Percentiles rank a stretch among this genome's conserved stretches.
These are phyloP conservation scores for Myripristis jacobus DNA, from an alignment of 2,797 vertebrate species.

Conservation along the genomic window DNA sequence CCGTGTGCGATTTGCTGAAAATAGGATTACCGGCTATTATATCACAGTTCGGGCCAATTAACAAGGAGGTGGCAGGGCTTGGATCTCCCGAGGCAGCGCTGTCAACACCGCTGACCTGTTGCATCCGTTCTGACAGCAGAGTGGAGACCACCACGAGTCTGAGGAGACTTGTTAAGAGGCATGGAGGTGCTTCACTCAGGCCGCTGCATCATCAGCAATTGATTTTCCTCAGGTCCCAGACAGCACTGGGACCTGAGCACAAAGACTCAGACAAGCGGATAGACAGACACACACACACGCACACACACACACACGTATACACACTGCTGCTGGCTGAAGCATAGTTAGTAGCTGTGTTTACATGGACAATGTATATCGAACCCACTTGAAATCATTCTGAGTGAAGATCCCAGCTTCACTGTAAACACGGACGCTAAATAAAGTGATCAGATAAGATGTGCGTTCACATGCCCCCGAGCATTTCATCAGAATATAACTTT, in stretches of 20 bases:
- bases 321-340: background rate
- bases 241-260: slow-evolving; percentile 7
- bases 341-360: no score
- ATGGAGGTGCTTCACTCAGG: slow-evolving; percentile 28
- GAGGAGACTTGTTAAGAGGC: slow-evolving; percentile 66
- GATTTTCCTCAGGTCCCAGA: slow-evolving; percentile 35
- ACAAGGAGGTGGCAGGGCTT: slow-evolving; percentile 9
- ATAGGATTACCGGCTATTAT: slow-evolving; percentile 20
- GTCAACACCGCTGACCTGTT: slow-evolving; percentile 40
- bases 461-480: no score
- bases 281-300: slow-evolving; percentile 3
- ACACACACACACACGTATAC: background rate
- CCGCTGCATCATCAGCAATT: slow-evolving; percentile 45
- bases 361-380: no score
- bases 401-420: no score
- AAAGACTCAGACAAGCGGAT: slow-evolving; percentile 8
- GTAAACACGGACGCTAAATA: no score
- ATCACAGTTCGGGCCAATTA: slow-evolving; percentile 48
- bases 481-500: no score
- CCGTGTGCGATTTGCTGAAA: slow-evolving; percentile 33
- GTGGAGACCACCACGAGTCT: slow-evolving; percentile 19
- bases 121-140: slow-evolving; percentile 14
- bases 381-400: no score
- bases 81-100: slow-evolving; percentile 6
- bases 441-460: no score